Conservation (phyloP, 2,113 vertebrate genomes). For the Dissostichus mawsoni region DNA sequence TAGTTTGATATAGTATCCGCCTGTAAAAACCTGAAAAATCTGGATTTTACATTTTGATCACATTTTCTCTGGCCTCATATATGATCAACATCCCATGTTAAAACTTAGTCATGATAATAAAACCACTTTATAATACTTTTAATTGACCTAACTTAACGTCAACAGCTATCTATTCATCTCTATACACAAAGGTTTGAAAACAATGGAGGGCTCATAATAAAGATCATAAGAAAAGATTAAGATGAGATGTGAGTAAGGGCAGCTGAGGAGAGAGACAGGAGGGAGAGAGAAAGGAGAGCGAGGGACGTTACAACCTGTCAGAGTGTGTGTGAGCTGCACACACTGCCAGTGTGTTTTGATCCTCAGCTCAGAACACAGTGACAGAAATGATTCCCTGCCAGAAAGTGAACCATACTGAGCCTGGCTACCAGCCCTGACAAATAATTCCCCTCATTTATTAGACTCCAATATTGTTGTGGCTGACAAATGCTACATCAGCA, state of each 20-base stretch:
- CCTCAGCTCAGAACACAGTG: constrained; percentile 33
- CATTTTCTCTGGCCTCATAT: no score
- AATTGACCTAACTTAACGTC: not conserved
- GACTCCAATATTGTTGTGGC: not conserved
- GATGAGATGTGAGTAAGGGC: not conserved
- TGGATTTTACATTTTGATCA: no score
- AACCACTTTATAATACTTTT: not conserved
- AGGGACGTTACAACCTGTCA: constrained; percentile 25
- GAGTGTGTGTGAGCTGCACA: constrained; percentile 24
- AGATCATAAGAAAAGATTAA: not conserved
- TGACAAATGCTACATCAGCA: not conserved
- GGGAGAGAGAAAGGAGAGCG: constrained; percentile 9
- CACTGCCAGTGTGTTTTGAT: constrained; percentile 28
- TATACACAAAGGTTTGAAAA: constrained; percentile 9
- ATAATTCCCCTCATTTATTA: constrained; percentile 8
- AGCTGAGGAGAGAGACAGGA: not conserved
- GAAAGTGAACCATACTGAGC: constrained; percentile 17
- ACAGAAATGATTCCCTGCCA: constrained; percentile 13
- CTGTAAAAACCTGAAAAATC: no score
- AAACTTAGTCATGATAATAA: no score
- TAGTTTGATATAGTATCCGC: no score
- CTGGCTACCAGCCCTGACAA: constrained; percentile 31
- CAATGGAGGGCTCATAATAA: not conserved
- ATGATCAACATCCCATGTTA: no score
- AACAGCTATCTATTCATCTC: constrained; percentile 3